These are phyloP conservation scores for Lerista edwardsae DNA, from an alignment of 2,797 vertebrate species.

Conservation along the genomic window DNA sequence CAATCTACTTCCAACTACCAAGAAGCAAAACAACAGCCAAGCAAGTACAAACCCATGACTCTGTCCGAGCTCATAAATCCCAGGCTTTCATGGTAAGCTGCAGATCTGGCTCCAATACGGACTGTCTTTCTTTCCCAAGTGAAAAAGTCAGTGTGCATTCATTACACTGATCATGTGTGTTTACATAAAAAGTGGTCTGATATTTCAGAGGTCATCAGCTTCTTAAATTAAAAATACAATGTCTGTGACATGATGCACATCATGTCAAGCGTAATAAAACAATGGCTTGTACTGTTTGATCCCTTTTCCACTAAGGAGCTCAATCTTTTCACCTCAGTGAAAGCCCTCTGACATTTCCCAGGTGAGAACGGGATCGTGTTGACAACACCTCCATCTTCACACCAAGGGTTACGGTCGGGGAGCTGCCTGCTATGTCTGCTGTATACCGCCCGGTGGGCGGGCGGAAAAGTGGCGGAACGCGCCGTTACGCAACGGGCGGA, in stretches of 20 bases:
- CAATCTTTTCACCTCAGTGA: neutral
- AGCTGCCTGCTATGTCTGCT: too few relatives aligned
- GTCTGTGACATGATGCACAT: too few relatives aligned
- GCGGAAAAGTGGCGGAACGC: too few relatives aligned
- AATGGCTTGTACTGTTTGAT: neutral
- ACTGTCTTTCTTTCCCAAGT: neutral
- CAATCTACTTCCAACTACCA: constrained; percentile 10
- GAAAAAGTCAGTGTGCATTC: neutral
- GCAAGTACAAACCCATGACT: constrained; percentile 10
- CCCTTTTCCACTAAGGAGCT: neutral
- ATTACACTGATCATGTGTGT: accelerated
- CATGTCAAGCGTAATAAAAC: neutral
- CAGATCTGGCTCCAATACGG: neutral
- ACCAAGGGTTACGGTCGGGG: too few relatives aligned
- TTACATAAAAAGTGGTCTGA: neutral
- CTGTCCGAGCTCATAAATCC: neutral
- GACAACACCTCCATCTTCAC: too few relatives aligned
- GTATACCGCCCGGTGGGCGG: too few relatives aligned
- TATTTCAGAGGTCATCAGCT: neutral
- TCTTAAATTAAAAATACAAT: neutral
- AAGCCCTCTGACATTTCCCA: too few relatives aligned
- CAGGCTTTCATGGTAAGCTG: neutral
- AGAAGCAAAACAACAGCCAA: constrained; percentile 8
- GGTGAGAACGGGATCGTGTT: too few relatives aligned
- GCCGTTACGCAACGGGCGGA: too few relatives aligned